Percentiles rank a stretch among this genome's conserved stretches.
Conservation (phyloP, 2,888 invertebrate genomes). For the Temnothorax unifasciatus region DNA sequence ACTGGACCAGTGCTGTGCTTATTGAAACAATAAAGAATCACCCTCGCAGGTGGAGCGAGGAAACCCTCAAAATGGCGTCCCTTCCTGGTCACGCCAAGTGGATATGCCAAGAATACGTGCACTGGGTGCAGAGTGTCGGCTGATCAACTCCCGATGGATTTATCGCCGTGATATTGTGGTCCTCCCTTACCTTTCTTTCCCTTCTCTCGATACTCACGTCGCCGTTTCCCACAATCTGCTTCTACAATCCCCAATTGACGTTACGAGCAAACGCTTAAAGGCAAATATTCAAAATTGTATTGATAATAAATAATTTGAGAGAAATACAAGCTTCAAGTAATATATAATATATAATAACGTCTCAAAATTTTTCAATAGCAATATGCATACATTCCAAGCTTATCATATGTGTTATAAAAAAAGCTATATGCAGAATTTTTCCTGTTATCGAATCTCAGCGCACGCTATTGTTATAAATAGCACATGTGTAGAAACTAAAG, state of each 20-base stretch:
- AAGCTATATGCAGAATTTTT: neutral
- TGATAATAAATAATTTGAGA: neutral
- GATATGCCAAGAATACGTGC: slow-evolving; percentile 82
- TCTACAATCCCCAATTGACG: slow-evolving; percentile 32
- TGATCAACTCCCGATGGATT: slow-evolving; percentile 84
- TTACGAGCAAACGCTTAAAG: slow-evolving; percentile 18
- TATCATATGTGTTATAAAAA: neutral
- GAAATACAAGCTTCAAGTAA: neutral
- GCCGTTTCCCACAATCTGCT: slow-evolving; percentile 61
- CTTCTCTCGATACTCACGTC: slow-evolving; percentile 48
- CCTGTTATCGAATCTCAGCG: neutral
- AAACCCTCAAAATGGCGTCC: slow-evolving; percentile 80
- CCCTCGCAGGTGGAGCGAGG: slow-evolving; percentile 67
- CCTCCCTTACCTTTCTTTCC: slow-evolving; percentile 54
- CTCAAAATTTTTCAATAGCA: neutral
- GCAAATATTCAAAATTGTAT: slow-evolving; percentile 9
- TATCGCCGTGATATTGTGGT: slow-evolving; percentile 82
- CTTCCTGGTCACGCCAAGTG: slow-evolving; percentile 77
- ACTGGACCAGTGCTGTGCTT: slow-evolving; percentile 84
- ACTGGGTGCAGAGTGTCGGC: slow-evolving; percentile 79
- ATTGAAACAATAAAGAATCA: slow-evolving; percentile 87
- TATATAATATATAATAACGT: neutral
- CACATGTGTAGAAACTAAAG: neutral
- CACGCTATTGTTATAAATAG: neutral
- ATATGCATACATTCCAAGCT: neutral